phyloP scores from a whole-genome alignment of 2,113 vertebrate species.

The Eulacestoma nigropectus region DNA sequence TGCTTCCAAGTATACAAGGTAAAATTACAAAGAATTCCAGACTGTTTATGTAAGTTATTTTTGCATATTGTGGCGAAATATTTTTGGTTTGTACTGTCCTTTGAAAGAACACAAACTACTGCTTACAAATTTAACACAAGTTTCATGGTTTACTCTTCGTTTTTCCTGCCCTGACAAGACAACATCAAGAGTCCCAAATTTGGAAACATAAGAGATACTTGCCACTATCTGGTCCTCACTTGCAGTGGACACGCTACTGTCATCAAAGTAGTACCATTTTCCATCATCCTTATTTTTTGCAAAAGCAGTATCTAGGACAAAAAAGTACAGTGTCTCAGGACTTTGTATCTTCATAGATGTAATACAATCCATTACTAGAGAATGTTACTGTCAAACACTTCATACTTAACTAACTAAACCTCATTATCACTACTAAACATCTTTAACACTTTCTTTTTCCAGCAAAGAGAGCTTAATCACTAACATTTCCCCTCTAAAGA shows the following conservation, averaged over 20 bases:
- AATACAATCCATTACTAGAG: background rate
- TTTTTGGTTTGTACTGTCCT: background rate
- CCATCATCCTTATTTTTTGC: conserved; percentile 94
- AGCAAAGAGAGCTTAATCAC: background rate
- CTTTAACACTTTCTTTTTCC: background rate
- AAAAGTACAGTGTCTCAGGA: background rate
- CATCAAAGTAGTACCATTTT: conserved; percentile 98
- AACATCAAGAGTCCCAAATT: background rate
- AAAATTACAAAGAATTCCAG: background rate
- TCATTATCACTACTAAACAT: background rate
- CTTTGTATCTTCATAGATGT: background rate
- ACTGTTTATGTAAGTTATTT: background rate
- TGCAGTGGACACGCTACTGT: conserved; percentile 92
- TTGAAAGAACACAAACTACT: background rate
- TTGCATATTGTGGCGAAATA: background rate
- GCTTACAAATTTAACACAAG: background rate
- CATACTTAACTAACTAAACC: background rate
- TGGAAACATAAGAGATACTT: conserved; percentile 68
- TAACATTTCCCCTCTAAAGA: background rate
- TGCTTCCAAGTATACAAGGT: background rate
- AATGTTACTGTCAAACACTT: background rate
- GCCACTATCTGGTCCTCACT: conserved; percentile 97
- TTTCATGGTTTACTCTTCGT: background rate
- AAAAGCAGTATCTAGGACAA: conserved; percentile 88
- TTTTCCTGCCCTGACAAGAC: background rate